phyloP scores from a whole-genome alignment of 2,797 vertebrate genomes.

The Hybognathus amarus region DNA sequence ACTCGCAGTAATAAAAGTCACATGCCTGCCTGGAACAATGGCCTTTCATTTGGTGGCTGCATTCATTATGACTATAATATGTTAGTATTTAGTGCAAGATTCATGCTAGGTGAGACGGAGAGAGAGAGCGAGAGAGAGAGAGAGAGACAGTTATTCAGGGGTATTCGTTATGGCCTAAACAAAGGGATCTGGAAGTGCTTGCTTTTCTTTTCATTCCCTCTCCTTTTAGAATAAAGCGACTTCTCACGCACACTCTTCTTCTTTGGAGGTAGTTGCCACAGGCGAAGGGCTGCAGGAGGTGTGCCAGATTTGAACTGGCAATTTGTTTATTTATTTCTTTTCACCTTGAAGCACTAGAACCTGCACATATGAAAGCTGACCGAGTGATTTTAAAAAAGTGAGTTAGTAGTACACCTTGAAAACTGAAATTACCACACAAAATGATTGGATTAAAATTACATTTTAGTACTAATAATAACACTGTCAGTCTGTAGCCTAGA shows the following conservation, averaged over 20 bases:
- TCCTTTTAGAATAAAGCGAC: constrained; percentile 31
- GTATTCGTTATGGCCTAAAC: constrained; percentile 30
- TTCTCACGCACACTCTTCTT: constrained; percentile 48
- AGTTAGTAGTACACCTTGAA: not conserved
- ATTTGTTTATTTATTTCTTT: constrained; percentile 23
- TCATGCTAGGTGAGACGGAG: constrained; percentile 17
- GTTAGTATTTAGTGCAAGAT: constrained; percentile 32
- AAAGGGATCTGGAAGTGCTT: constrained; percentile 39
- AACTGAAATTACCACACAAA: not conserved
- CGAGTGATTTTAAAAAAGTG: not conserved
- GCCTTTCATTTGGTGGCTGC: constrained; percentile 47
- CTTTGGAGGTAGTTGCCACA: constrained; percentile 16
- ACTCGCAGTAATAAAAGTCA: constrained; percentile 49
- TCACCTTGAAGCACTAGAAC: constrained; percentile 3
- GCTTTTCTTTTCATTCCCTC: constrained; percentile 42
- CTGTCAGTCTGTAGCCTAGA: not conserved
- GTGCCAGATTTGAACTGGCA: constrained; percentile 41
- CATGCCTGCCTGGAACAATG: constrained; percentile 42
- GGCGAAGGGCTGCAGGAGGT: constrained; percentile 21
- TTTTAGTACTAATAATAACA: not conserved
- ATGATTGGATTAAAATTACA: not conserved
- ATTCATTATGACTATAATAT: constrained; percentile 29
- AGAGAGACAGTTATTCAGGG: constrained; percentile 34
- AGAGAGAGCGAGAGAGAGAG: not conserved
- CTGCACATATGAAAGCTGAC: not conserved